Conservation (phyloP, 2,797 vertebrate species). For the Cyclura pinguis region DNA sequence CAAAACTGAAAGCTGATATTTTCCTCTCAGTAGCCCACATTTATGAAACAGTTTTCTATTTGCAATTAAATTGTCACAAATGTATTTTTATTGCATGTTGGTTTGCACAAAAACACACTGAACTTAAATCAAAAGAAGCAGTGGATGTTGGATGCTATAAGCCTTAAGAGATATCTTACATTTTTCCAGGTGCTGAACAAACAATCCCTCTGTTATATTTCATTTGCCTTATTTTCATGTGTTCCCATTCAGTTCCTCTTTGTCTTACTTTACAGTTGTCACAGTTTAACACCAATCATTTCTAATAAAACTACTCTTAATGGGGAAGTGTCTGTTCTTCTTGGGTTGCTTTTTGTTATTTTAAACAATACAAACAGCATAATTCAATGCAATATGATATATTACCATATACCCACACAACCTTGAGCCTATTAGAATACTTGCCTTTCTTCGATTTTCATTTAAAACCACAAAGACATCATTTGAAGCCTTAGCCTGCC, state of each 20-base stretch:
- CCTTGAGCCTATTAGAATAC: constrained; percentile 41
- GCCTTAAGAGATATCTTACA: not conserved
- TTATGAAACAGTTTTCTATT: not conserved
- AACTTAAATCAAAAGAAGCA: not conserved
- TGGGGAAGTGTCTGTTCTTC: constrained; percentile 1
- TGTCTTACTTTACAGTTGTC: constrained; percentile 19
- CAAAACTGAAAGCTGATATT: not conserved
- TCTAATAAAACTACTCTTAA: constrained; percentile 41
- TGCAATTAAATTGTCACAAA: not conserved
- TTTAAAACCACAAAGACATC: constrained; percentile 56
- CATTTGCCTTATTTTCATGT: not conserved
- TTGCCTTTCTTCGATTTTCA: constrained; percentile 48
- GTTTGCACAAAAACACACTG: not conserved
- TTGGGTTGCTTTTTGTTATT: constrained; percentile 26
- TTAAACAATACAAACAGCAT: constrained; percentile 46
- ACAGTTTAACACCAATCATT: constrained; percentile 2
- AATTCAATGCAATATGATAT: constrained; percentile 34
- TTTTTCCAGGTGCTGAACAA: not conserved
- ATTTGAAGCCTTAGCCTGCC: constrained; percentile 35
- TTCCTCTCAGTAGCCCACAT: not conserved
- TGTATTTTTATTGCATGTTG: not conserved
- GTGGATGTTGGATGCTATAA: not conserved
- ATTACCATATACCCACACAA: constrained; percentile 33
- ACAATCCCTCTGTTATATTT: not conserved
- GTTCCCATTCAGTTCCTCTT: not conserved